Evolutionary conservation across 1,140 invertebrate species (phyloP), one percentile per base, ranked within the genome.

Genomic region (Hylaeus anthracinus): DNA sequence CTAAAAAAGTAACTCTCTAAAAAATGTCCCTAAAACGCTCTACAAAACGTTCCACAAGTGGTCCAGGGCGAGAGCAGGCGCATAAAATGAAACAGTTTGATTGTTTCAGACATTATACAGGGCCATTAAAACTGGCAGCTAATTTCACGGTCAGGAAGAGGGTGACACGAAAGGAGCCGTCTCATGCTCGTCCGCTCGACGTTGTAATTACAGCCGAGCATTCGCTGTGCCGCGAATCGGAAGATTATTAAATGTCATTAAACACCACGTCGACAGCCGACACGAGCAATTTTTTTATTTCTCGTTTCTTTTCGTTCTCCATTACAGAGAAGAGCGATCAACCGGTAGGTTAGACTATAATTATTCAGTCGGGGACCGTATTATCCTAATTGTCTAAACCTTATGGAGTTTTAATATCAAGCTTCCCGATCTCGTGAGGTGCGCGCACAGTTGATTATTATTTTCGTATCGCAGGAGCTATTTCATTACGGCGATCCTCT

Each of bases 361-460:
- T 79, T 79, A 79, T 58, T 74, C 63, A 43, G 26, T 51, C 37
- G 72, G 53, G 26, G 37, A 43, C 5, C 37, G 63, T 64, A 80
- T 80, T 80, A 80, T 56, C 63, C 72, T 80, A 74, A 79, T 73
- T 58, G 64, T 81, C 71, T 60, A 69, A 75, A 75, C 53, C 79
- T 75, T 53, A 67, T 53, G 53, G 79, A 14, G 64, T 48, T 56
- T 67, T 67, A 67, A 81, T 75, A 75, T 69, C 78, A 55, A 51
- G 41, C 61, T 74, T 64, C 53, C 58, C 63, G 61, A 75, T 80
- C 69, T 56, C 8, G 60, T 12, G 60, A 39, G 51, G 55, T 26
- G 26, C 10, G 65, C n/a, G 39, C 61, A 51, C 64, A 63, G 5
- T 6, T 15, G 56, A 76, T 77, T 69, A 69, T 76, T 76, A 76